A percentile compares a stretch with the other conserved stretches of the same genome.
Evolutionary conservation across 1,140 invertebrate species (phyloP).

Genomic region (Papilio xuthus): DNA sequence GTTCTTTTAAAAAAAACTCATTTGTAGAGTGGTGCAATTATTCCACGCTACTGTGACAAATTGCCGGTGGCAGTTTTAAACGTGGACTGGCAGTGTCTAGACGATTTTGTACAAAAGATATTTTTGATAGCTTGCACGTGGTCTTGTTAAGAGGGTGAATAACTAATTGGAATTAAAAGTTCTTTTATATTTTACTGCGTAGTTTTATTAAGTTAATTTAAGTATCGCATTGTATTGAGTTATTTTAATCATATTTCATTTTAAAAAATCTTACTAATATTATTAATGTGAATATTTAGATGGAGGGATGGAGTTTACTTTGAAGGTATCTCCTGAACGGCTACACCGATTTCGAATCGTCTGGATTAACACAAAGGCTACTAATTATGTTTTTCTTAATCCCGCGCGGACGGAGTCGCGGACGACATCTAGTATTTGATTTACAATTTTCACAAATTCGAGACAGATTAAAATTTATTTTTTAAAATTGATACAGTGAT

Average conservation of each 20-base stretch:
- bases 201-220: background rate
- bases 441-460: background rate
- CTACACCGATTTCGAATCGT: no score
- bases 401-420: no score
- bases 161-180: slow-evolving; percentile 2
- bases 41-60: slow-evolving; percentile 5
- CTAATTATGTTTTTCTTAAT: no score
- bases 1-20: background rate
- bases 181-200: background rate
- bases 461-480: background rate
- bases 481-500: background rate
- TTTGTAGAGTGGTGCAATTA: slow-evolving; percentile 5
- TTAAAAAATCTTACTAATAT: no score
- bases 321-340: no score
- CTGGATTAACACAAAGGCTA: no score
- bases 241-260: background rate
- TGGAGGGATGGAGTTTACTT: no score
- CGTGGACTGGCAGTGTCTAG: slow-evolving; percentile 8
- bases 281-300: no score
- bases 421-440: no score
- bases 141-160: background rate
- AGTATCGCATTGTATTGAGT: background rate
- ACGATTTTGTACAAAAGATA: slow-evolving; percentile 22
- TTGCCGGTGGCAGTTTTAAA: slow-evolving; percentile 14
- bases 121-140: slow-evolving; percentile 3